Evolutionary conservation across 1,140 invertebrate genomes (phyloP).

Genomic region (Ceratitis capitata): DNA sequence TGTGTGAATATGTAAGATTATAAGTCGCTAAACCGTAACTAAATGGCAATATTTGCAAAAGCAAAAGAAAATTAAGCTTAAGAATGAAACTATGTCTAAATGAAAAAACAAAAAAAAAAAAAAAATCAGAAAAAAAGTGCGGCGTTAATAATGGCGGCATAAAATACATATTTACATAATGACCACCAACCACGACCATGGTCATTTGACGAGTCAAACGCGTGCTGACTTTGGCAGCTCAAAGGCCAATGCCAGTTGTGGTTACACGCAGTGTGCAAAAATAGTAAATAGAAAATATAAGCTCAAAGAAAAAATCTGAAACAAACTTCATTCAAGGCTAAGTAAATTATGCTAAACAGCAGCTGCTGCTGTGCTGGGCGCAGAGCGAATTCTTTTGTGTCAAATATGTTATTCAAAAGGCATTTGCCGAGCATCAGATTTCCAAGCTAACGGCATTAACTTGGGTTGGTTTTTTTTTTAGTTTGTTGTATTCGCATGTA

Average conservation of each 20-base stretch:
- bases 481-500: not conserved
- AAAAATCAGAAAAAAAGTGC: not conserved
- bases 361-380: too few species aligned
- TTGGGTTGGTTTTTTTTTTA: not conserved
- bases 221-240: not conserved
- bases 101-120: not conserved
- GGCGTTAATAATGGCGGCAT: not conserved
- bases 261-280: not conserved
- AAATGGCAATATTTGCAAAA: not conserved
- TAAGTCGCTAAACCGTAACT: not conserved
- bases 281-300: too few species aligned
- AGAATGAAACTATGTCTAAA: not conserved
- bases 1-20: not conserved
- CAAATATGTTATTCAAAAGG: conserved; percentile 13
- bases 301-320: too few species aligned
- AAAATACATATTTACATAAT: not conserved
- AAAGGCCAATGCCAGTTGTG: not conserved
- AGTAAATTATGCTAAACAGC: conserved; percentile 9
- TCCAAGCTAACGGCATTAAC: not conserved
- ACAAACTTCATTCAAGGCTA: too few species aligned
- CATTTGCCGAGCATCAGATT: not conserved
- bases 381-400: not conserved
- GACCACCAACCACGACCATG: not conserved
- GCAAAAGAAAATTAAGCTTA: not conserved
- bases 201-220: not conserved